Base-by-base conservation (phyloP, 2,797 vertebrate genomes). In the Lepidocolaptes lacrymiger region DNA sequence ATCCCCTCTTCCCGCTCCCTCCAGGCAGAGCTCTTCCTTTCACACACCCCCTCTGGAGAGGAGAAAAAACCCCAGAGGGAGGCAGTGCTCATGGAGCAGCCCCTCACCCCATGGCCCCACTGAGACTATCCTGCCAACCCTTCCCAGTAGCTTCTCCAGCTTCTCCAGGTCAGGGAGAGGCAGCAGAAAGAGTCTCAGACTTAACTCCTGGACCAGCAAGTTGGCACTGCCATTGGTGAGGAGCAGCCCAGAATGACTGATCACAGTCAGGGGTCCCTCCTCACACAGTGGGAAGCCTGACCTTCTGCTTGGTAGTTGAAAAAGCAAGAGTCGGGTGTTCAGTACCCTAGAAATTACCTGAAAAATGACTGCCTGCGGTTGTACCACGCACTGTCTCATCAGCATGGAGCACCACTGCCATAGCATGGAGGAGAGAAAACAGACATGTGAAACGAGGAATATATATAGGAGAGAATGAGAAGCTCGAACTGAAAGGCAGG, bases 331-430 rank as follows among this genome's bases (percentile, higher is more conserved):
- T 93, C 26, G 78, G 97, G 96, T 91, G 78, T 97, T 97, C 89
- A 97, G 97, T 93, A 97, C 97, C 96, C 97, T 97, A 95, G 97
- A 98, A 97, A 98, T 98, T 98, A 98, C 98, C 98, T 98, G 98
- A 97, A 97, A 98, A 98, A 98, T 97, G 98, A 97, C 96, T 97
- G 98, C 96, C 97, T 98, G 98, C 96, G 98, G 97, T 96, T 98
- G 97, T 97, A 97, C 97, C 98, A 98, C 98, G 98, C 97, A 98
- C 97, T 98, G 98, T 93, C 98, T 97, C 98, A 98, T 98, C 98
- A 98, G 98, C 98, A 98, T 98, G 98, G 98, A 98, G 97, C 98
- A 97, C 98, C 98, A 98, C 98, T 98, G 98, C 98, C 98, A 98
- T 97, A 98, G 97, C 98, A 98, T 98, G 98, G 83, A 97, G 98